Percentiles rank a stretch among this genome's conserved stretches.
phyloP scores from a whole-genome alignment of 2,888 invertebrate genomes.

The Sclerodermus sp. region DNA sequence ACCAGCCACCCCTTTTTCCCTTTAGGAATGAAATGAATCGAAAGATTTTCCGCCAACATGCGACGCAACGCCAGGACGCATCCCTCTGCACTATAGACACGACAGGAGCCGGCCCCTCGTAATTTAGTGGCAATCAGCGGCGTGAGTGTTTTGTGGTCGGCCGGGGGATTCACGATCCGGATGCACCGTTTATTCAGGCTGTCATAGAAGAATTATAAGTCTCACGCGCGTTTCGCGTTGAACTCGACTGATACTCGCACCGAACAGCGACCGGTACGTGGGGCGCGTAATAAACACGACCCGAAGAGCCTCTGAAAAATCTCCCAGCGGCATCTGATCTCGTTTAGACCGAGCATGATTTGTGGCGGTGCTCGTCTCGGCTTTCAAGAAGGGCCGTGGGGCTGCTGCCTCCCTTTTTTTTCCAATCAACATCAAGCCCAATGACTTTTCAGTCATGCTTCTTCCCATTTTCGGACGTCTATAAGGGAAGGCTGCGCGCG shows the following conservation, averaged over 20 bases:
- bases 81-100: not conserved
- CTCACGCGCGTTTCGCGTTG: conserved; percentile 15
- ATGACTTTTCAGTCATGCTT: too few relatives aligned
- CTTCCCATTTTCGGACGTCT: too few relatives aligned
- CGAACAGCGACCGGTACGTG: conserved; percentile 6
- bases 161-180: conserved; percentile 44
- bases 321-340: not conserved
- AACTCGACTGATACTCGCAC: not conserved
- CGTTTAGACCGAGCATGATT: not conserved
- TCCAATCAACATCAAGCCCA: too few relatives aligned
- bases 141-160: conserved; percentile 53
- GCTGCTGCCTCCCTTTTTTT: too few relatives aligned
- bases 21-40: too few relatives aligned
- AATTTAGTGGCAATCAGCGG: conserved; percentile 56
- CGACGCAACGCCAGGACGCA: conserved; percentile 22
- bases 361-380: not conserved
- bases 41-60: not conserved
- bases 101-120: conserved; percentile 29
- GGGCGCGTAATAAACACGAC: conserved; percentile 18
- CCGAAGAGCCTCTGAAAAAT: not conserved
- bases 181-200: conserved; percentile 47
- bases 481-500: too few relatives aligned
- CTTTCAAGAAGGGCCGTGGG: too few relatives aligned
- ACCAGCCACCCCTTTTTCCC: too few relatives aligned
- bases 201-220: conserved; percentile 50